Evolutionary conservation across 2,113 vertebrate genomes (phyloP), one percentile per base, ranked within the genome.

Genomic region (Salvator merianae): DNA sequence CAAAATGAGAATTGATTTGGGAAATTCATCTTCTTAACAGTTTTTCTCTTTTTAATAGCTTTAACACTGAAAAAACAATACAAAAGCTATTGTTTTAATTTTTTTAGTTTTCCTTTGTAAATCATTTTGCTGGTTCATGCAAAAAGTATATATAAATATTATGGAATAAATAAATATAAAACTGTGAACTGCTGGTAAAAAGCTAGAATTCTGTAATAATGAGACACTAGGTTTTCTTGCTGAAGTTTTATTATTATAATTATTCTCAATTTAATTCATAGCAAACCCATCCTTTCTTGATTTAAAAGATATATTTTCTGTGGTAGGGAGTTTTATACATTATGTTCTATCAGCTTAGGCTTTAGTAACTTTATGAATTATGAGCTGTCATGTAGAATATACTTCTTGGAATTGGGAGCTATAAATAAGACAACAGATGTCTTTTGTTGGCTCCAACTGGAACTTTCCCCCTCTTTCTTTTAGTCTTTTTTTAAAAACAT

Each of bases 361-460:
- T 88, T 94, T 91, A 86, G 93, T 94, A 93, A 95, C 89, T 92
- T 91, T 79, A 93, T 95, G 94, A 97, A 96, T 97, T 96, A 96
- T 92, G 95, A 96, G 85, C 95, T 95, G 95, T 93, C 95, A 95
- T 88, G 93, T 91, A 96, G 94, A 95, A 95, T 94, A 95, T 88
- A 93, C 91, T 97, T 96, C 96, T 96, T 95, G 95, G 97, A 97
- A 97, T 95, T 79, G 80, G 91, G 88, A 89, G 88, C 94, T 97
- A 97, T 96, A 96, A 97, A 97, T 97, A 97, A 95, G 92, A 93
- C 91, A 95, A 95, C 96, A 97, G 96, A 96, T 96, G 95, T 94
- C 94, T 94, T 95, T 92, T 93, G 91, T 93, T 96, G 95, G 94
- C 91, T 95, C 94, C 93, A 92, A 82, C 32, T 91, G 89, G 92